These are phyloP conservation scores for Nasonia longicornis DNA, from an alignment of 1,140 invertebrate genomes.

Conservation along the genomic window DNA sequence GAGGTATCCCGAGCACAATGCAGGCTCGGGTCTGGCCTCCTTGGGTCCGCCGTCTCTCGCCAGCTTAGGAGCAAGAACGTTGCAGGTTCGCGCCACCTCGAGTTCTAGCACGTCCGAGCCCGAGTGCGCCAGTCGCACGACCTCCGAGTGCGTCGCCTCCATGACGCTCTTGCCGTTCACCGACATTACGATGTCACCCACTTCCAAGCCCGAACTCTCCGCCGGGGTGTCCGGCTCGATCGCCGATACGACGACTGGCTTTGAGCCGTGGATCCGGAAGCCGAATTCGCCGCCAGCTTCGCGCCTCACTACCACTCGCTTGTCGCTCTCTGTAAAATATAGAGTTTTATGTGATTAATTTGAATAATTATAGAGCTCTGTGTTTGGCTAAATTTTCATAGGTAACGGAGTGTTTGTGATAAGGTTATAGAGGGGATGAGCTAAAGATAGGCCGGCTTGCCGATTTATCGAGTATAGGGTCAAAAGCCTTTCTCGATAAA, in stretches of 20 bases:
- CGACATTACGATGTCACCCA: constrained; percentile 93
- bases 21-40: constrained; percentile 71
- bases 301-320: constrained; percentile 83
- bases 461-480: not conserved
- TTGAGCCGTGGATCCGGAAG: constrained; percentile 94
- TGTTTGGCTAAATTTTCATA: no score
- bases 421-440: no score
- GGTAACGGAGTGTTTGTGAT: no score
- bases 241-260: constrained; percentile 94
- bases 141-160: constrained; percentile 93
- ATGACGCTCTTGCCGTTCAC: constrained; percentile 90
- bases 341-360: no score
- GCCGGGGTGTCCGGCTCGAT: constrained; percentile 93
- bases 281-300: constrained; percentile 90
- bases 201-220: constrained; percentile 89
- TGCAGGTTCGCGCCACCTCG: constrained; percentile 88
- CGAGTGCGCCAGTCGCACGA: constrained; percentile 92
- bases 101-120: constrained; percentile 87
- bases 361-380: no score
- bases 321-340: constrained; percentile 82
- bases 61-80: constrained; percentile 76
- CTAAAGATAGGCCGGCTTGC: no score
- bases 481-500: not conserved
- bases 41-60: constrained; percentile 58
- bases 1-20: constrained; percentile 82